Evolutionary conservation across 2,797 vertebrate species (phyloP).

Genomic region (Schizopygopsis pylzovi): DNA sequence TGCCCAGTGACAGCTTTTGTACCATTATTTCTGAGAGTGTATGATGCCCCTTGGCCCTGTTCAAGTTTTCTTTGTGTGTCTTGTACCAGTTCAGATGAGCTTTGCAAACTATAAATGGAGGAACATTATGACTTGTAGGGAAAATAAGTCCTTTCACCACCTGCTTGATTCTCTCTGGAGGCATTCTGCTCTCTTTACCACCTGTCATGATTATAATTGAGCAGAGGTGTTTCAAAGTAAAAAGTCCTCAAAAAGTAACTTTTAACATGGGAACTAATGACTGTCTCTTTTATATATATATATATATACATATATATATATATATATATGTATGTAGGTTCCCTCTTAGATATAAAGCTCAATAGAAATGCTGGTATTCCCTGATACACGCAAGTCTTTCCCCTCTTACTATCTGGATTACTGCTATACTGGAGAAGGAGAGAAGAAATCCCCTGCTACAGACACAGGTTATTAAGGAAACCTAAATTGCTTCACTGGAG

Average conservation of each 20-base stretch:
- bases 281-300: neutral
- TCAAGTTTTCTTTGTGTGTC: neutral
- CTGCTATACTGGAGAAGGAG: slow-evolving; percentile 24
- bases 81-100: slow-evolving; percentile 6
- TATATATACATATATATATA: too few species aligned
- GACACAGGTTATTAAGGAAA: slow-evolving; percentile 50
- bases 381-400: slow-evolving; percentile 12
- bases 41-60: neutral
- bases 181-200: slow-evolving; percentile 20
- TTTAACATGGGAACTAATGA: neutral
- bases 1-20: too few species aligned
- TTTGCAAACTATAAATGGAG: neutral
- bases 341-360: too few species aligned
- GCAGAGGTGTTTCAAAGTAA: slow-evolving; percentile 9
- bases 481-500: slow-evolving; percentile 48
- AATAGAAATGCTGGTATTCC: slow-evolving; percentile 31
- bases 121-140: neutral
- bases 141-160: slow-evolving; percentile 20
- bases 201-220: slow-evolving; percentile 42
- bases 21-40: neutral
- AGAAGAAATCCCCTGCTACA: slow-evolving; percentile 36
- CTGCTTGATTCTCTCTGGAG: slow-evolving; percentile 21
- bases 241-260: neutral
- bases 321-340: too few species aligned
- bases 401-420: slow-evolving; percentile 33